These are phyloP conservation scores for Pangasianodon gigas DNA, from an alignment of 2,113 vertebrate species.

Conservation along the genomic window DNA sequence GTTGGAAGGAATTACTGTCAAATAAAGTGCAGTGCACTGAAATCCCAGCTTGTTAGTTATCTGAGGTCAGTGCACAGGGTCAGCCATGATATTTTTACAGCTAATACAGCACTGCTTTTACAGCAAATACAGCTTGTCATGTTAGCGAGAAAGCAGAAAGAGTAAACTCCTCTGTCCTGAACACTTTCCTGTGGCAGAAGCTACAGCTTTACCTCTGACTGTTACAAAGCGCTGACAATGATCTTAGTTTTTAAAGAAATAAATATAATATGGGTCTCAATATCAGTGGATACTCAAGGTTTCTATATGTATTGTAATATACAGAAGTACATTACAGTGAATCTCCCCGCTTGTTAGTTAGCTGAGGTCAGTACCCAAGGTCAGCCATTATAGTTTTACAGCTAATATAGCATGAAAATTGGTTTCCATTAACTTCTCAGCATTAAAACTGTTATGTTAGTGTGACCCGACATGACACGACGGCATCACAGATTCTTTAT, in stretches of 20 bases:
- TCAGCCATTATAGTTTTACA: not conserved
- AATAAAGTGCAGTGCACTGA: slow-evolving; percentile 11
- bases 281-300: not conserved
- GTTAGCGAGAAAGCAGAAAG: not conserved
- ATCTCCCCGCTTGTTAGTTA: not conserved
- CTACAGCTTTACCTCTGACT: not conserved
- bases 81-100: not conserved
- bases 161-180: not conserved
- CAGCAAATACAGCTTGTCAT: slow-evolving; percentile 5
- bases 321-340: not conserved
- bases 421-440: not conserved
- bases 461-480: not conserved
- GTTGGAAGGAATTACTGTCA: slow-evolving; percentile 13
- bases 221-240: not conserved
- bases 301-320: not conserved
- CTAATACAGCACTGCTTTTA: slow-evolving; percentile 10
- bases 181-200: not conserved
- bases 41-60: slow-evolving; percentile 4
- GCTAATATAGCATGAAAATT: slow-evolving; percentile 7
- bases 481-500: not conserved
- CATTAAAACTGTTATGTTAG: not conserved
- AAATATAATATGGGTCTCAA: not conserved
- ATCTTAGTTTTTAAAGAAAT: not conserved
- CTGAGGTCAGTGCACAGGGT: slow-evolving; percentile 1
- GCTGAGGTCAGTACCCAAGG: not conserved